These are phyloP conservation scores for Leptinotarsa juncta DNA, from an alignment of 2,888 invertebrate genomes.

Conservation along the genomic window DNA sequence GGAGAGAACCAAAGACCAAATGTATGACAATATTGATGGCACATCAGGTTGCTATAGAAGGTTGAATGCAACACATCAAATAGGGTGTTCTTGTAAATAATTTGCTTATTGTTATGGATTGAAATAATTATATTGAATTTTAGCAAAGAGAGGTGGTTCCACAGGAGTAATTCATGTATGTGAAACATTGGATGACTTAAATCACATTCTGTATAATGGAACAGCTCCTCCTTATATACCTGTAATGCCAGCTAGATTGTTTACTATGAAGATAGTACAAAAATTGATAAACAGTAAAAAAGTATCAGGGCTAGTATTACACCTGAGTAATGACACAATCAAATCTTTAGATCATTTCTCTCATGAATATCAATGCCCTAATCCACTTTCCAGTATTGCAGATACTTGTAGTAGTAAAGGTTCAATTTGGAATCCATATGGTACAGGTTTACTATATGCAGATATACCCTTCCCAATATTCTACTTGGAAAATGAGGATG, in stretches of 20 bases:
- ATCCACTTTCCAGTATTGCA: constrained; percentile 74
- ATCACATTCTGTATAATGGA: constrained; percentile 78
- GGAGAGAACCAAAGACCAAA: constrained; percentile 80
- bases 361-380: constrained; percentile 86
- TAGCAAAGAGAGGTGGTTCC: constrained; percentile 81
- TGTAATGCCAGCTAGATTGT: constrained; percentile 74
- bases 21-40: constrained; percentile 81
- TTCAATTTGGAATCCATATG: constrained; percentile 82
- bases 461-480: constrained; percentile 93
- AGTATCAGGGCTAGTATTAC: constrained; percentile 76
- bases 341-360: constrained; percentile 63
- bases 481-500: constrained; percentile 74
- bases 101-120: constrained; percentile 6
- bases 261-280: constrained; percentile 70
- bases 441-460: constrained; percentile 79
- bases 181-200: constrained; percentile 73
- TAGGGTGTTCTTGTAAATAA: constrained; percentile 91
- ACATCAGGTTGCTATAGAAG: constrained; percentile 87
- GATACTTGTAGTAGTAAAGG: constrained; percentile 57
- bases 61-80: constrained; percentile 94
- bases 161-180: constrained; percentile 87
- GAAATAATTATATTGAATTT: constrained; percentile 28
- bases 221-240: constrained; percentile 86
- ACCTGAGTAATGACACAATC: constrained; percentile 64
- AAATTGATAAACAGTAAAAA: constrained; percentile 68